These are phyloP conservation scores for Ursus arctos DNA, from an alignment of 2,113 vertebrate genomes.

Conservation along the genomic window DNA sequence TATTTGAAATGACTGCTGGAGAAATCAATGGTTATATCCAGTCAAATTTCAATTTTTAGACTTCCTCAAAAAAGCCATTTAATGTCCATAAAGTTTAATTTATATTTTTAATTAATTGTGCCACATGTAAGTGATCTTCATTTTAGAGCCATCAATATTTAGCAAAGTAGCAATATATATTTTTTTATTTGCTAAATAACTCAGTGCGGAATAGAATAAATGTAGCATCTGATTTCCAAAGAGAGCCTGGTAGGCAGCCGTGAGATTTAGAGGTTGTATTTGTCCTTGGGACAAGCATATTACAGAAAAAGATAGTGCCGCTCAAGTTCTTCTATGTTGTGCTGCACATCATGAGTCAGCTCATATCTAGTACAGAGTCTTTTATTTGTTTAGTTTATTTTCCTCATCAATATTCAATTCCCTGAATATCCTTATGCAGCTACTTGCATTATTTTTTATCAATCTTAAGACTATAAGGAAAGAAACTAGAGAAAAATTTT, in stretches of 20 bases:
- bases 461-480: neutral
- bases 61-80: conserved; percentile 82
- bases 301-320: neutral
- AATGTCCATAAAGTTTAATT: conserved; percentile 70
- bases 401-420: neutral
- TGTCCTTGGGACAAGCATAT: neutral
- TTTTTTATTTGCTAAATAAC: neutral
- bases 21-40: conserved; percentile 83
- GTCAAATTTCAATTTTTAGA: conserved; percentile 68
- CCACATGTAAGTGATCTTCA: conserved; percentile 47
- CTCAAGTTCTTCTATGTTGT: neutral
- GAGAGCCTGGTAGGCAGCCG: neutral
- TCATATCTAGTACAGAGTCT: neutral
- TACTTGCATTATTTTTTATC: neutral
- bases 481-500: neutral
- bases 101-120: conserved; percentile 79
- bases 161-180: neutral
- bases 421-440: neutral
- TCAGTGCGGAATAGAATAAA: neutral
- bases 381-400: neutral
- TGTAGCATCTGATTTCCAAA: neutral
- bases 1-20: conserved; percentile 81
- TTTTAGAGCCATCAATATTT: conserved; percentile 39
- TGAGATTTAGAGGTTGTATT: neutral
- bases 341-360: accelerated